A percentile compares a stretch with the other conserved stretches of the same genome.
These are phyloP conservation scores for Dendrolimus pini DNA, from an alignment of 2,888 invertebrate species.

Conservation along the genomic window DNA sequence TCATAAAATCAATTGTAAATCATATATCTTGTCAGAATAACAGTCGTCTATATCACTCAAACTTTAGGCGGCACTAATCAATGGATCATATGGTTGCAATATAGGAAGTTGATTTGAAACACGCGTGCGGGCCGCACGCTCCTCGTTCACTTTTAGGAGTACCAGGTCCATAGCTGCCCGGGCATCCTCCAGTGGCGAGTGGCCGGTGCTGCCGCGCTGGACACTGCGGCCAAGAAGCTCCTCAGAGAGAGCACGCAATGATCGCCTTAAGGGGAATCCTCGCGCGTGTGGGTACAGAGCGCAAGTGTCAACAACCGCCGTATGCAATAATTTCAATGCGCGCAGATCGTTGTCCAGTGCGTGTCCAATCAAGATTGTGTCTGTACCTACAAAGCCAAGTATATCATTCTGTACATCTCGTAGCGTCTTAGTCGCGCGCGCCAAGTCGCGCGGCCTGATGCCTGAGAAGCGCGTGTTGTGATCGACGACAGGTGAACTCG, in stretches of 20 bases:
- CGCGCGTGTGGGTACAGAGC: conserved; percentile 90
- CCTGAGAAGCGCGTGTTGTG: conserved; percentile 98
- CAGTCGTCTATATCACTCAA: conserved; percentile 45
- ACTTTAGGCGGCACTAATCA: conserved; percentile 63
- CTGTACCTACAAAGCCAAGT: conserved; percentile 84
- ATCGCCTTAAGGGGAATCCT: conserved; percentile 89
- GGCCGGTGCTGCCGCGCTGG: conserved; percentile 83
- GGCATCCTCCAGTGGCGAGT: conserved; percentile 96
- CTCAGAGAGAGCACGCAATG: conserved; percentile 86
- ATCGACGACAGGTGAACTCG: conserved; percentile 90
- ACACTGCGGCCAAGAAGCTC: conserved; percentile 87
- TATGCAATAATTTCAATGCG: conserved; percentile 89
- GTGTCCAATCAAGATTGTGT: conserved; percentile 96
- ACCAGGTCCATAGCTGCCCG: conserved; percentile 92
- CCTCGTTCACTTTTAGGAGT: conserved; percentile 80
- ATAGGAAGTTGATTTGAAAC: conserved; percentile 39
- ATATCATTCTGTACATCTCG: conserved; percentile 91
- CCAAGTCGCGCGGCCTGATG: conserved; percentile 79
- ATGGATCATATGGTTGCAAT: conserved; percentile 62
- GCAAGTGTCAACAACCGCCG: conserved; percentile 92
- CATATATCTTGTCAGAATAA: conserved; percentile 49
- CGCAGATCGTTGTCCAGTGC: conserved; percentile 95
- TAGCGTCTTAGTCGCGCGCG: conserved; percentile 81
- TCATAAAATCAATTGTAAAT: conserved; percentile 34
- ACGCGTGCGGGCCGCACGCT: conserved; percentile 39